These are phyloP conservation scores for Bombycilla garrulus DNA, from an alignment of 2,113 vertebrate genomes.

Conservation along the genomic window DNA sequence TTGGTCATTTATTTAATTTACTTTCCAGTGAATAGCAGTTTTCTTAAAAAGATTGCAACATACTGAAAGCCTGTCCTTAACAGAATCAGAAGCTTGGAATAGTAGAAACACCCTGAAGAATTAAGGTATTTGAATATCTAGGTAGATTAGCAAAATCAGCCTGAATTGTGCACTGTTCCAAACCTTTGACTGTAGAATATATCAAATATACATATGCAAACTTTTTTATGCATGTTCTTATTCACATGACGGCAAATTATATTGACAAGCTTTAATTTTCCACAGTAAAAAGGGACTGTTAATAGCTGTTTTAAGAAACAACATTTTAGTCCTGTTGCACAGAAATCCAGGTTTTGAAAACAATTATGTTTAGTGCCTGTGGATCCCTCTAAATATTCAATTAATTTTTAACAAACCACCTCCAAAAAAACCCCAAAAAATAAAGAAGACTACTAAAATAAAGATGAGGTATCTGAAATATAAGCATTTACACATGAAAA, in stretches of 20 bases:
- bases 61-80: neutral
- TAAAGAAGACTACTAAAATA: neutral
- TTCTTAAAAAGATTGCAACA: neutral
- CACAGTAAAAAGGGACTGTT: neutral
- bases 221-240: neutral
- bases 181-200: neutral
- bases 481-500: neutral
- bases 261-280: neutral
- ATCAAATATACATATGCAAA: neutral
- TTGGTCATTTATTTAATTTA: neutral
- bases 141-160: neutral
- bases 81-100: neutral
- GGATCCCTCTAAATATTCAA: neutral
- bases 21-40: neutral
- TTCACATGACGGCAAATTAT: neutral
- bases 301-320: neutral
- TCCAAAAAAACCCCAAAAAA: accelerated
- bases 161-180: neutral
- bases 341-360: neutral
- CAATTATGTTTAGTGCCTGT: neutral
- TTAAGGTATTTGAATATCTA: neutral
- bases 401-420: neutral
- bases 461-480: neutral
- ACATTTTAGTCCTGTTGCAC: neutral
- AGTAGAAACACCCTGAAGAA: neutral